Base-by-base conservation (phyloP, 2,888 invertebrate species). In the Ochlodes sylvanus region DNA sequence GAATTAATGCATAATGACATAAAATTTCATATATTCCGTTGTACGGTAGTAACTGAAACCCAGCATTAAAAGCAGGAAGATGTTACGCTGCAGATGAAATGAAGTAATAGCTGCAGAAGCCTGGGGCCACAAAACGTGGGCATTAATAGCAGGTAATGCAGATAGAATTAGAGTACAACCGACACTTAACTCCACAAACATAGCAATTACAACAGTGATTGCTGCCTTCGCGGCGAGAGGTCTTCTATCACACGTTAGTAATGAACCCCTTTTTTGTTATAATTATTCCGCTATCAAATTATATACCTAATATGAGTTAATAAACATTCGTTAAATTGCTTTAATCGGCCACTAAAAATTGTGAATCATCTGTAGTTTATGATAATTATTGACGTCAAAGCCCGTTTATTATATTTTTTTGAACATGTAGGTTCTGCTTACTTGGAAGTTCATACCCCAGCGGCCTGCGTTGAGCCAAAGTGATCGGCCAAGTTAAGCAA, bases 151-250 rank as follows among this genome's bases (percentile, higher is more conserved):
- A 77, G 76, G 74, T 81, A 79, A 80, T 81, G 72, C 72, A 78
- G 76, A 80, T 79, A 76, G 80, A 78, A 83, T 83, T 79, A 81
- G 77, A 78, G 77, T 72, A 73, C 74, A 76, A 73, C 76, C 73
- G 75, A 70, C 79, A 78, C 73, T 82, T 84, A 81, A 73, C 74
- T 76, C 63, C 76, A 70, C 74, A 76, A 78, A 72, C 74, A 76
- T 68, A 68, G 74, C 75, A 81, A 84, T 86, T 85, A 86, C 77
- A 58, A 21, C 61, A 68, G 55, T 75, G 77, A 81, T 81, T 80
- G 78, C 75, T 70, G 71, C 62, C 65, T 71, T 66, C 66, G 42
- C 58, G 52, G 47, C 50, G 44, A 15, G 47, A 65, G 21, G 32
- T 66, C 19, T 38, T 52, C 58, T 58, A 65, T 65, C 65, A 68